Evolutionary conservation across 2,113 vertebrate genomes (phyloP), one percentile per base, ranked within the genome.

Genomic region (Paradisaea rubra): DNA sequence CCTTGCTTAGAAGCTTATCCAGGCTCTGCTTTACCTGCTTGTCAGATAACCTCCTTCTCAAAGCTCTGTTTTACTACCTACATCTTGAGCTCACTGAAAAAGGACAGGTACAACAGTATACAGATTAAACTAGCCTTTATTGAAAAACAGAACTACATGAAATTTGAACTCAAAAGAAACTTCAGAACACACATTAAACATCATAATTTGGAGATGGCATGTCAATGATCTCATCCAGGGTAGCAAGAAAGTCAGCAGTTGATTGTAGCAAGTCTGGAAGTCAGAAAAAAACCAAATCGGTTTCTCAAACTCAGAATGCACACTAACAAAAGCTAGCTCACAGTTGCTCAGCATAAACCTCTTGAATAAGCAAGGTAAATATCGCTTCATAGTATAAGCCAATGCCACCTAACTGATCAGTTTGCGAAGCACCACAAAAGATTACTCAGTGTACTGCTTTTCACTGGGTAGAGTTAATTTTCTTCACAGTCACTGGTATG

Each of bases 191-290:
- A 35, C 30, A 82, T 91, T 94, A 97, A 91, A 79, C 49, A 54
- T 95, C 91, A 76, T 88, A 94, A 79, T 85, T 94, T 28, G 82
- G 86, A 88, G 97, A 94, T 37, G 97, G 97, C 93, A 98, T 86
- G 68, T 98, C 97, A 89, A 96, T 94, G 47, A 95, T 94, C 54
- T 98, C 95, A 97, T 97, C 97, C 94, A 98, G 81, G 21, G 95
- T 88, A 22, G 97, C 94, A 64, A 98, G 95, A 41, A 97, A 90
- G 47, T 97, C 97, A 69, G 95, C 52, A 81, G 96, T 95, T 77
- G 97, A 97, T 47, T 88, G 95, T 25, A 97, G 66, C 24, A 74
- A 54, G 87, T 88, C 98, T 98, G 92, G 53, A 96, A 97, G 31
- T 86, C 15, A 81, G 56, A 91, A 82, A 86, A 2, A 78, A 53